Evolutionary conservation across 2,888 invertebrate genomes (phyloP), one percentile per base, ranked within the genome.

Genomic region (Phyllotreta cruciferae): DNA sequence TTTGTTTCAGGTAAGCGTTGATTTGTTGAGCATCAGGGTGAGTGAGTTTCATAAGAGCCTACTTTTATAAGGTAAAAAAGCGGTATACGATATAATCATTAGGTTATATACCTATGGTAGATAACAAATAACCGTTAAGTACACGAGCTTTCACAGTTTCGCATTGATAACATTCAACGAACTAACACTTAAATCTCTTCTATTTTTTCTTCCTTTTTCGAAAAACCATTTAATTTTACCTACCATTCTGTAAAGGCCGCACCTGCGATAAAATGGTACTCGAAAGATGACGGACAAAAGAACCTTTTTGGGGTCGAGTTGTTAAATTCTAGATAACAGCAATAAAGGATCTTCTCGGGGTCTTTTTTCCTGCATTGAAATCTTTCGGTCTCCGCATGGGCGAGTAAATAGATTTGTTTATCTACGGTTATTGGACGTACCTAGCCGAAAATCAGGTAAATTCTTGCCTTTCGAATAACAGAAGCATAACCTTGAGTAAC

Each of bases 311-410:
- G 56, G 56, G 56, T 56, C 38, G 13, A 13, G 47, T 47, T 56
- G 56, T 56, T 47, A 56, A 56, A 56, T 56, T 56, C 41, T 1
- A 37, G 56, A 47, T 56, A 56, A 56, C 13, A 13, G 47, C 38
- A 56, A 56, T 56, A 56, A 56, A 42, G 37, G 56, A 37, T 45
- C 24, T 42, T 50, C 34, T n/a, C 36, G 49, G 36, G 10, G n/a
- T 49, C 7, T 49, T 24, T 24, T 24, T 24, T 35, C 49, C 49
- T 11, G 2, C 35, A 6, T 49, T 35, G 49, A 49, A 49, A 49
- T 11, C 49, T 49, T 47, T 44, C 44, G 7, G 49, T 49, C 49
- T 49, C 34, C 35, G 49, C 36, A 47, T 13, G 36, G 11, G 49
- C 35, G 36, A 35, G 49, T 11, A 49, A 49, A 49, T 35, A 49